These are phyloP conservation scores for Papilio aristodemus DNA, from an alignment of 1,140 invertebrate species.

Conservation along the genomic window DNA sequence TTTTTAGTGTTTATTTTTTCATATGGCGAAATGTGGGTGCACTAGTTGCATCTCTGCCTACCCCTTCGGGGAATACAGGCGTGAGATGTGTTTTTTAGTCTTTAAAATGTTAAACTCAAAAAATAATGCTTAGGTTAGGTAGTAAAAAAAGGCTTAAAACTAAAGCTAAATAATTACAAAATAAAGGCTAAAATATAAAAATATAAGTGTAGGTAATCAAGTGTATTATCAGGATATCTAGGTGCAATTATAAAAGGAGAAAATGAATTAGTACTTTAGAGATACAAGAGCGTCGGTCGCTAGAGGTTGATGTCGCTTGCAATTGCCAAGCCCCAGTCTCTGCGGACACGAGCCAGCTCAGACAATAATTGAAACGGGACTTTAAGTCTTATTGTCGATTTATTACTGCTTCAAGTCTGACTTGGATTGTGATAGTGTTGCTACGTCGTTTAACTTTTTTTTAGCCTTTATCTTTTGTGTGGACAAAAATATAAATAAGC, in stretches of 20 bases:
- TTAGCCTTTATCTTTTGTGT: neutral
- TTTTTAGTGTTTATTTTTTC: no score
- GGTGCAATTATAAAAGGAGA: constrained; percentile 14
- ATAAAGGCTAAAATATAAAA: neutral
- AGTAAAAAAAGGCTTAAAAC: no score
- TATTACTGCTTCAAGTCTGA: constrained; percentile 14
- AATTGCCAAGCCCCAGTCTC: neutral
- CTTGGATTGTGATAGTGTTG: no score
- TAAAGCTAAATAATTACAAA: no score
- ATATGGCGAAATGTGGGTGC: no score
- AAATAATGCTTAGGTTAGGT: no score
- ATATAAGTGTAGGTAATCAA: neutral
- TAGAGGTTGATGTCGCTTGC: constrained; percentile 17
- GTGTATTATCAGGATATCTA: neutral
- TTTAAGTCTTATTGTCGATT: constrained; percentile 28
- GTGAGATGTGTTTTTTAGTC: no score
- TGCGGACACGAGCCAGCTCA: neutral
- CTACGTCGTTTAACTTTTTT: neutral
- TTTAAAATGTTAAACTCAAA: no score
- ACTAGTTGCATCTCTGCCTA: no score
- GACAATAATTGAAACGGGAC: constrained; percentile 29
- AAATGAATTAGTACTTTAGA: constrained; percentile 23
- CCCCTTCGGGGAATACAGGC: no score
- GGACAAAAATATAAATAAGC: neutral
- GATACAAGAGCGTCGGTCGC: neutral